Percentiles rank a stretch among this genome's conserved stretches.
phyloP scores from a whole-genome alignment of 2,797 vertebrate species.

The Enteromius treurensis region DNA sequence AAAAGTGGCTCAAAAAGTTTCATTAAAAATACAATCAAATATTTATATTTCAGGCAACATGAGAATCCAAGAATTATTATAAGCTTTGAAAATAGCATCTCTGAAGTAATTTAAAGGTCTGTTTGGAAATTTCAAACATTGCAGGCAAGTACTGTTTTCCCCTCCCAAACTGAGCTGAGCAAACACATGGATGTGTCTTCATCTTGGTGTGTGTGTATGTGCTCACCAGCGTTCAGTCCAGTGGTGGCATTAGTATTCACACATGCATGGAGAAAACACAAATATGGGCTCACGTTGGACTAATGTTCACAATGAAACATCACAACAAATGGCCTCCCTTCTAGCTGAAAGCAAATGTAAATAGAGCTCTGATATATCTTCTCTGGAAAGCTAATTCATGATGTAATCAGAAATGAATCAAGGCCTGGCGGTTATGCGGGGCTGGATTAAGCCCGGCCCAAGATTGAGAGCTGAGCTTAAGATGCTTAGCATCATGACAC shows the following conservation, averaged over 20 bases:
- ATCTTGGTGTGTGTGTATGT: slow-evolving; percentile 41
- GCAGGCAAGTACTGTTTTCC: slow-evolving; percentile 73
- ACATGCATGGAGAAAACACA: slow-evolving; percentile 28
- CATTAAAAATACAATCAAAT: slow-evolving; percentile 83
- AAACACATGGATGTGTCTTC: slow-evolving; percentile 28
- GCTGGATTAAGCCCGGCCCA: slow-evolving; percentile 30
- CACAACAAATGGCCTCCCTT: not conserved
- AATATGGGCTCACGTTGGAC: not conserved
- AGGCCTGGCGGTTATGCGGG: slow-evolving; percentile 26
- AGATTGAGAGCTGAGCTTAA: slow-evolving; percentile 38
- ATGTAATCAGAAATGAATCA: slow-evolving; percentile 20
- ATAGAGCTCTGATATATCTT: slow-evolving; percentile 23
- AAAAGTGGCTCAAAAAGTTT: slow-evolving; percentile 78
- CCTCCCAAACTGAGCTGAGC: slow-evolving; percentile 52
- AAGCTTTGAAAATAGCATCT: slow-evolving; percentile 81
- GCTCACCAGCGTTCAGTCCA: slow-evolving; percentile 34
- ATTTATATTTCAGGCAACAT: slow-evolving; percentile 74
- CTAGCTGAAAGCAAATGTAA: slow-evolving; percentile 13
- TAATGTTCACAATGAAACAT: slow-evolving; percentile 10
- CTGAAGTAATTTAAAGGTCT: slow-evolving; percentile 77
- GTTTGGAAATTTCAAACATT: slow-evolving; percentile 70
- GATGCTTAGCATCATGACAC: slow-evolving; percentile 57
- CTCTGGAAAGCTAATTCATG: slow-evolving; percentile 24
- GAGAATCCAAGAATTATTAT: slow-evolving; percentile 70
- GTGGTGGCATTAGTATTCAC: slow-evolving; percentile 42